Conservation (phyloP, 2,888 invertebrate genomes). For the Steinernema scapterisci region DNA sequence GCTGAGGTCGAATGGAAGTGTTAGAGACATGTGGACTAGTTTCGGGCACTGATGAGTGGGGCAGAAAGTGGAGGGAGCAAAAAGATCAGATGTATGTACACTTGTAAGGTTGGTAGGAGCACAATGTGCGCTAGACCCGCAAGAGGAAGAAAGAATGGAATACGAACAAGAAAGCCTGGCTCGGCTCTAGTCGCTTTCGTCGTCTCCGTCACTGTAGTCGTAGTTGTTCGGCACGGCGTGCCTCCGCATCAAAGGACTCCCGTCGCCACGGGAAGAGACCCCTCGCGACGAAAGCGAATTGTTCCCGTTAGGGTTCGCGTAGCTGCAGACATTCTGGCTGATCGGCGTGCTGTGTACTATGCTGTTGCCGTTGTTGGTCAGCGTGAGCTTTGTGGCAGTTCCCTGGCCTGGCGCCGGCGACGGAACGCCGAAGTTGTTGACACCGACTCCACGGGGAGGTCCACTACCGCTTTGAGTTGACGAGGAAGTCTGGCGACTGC, state of each 20-base stretch:
- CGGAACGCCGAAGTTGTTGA: constrained; percentile 21
- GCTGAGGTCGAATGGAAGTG: background rate
- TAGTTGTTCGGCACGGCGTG: constrained; percentile 45
- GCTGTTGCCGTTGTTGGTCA: constrained; percentile 41
- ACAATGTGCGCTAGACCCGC: background rate
- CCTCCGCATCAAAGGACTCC: constrained; percentile 55
- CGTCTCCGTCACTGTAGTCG: constrained; percentile 54
- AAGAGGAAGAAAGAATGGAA: background rate
- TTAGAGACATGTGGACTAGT: constrained; percentile 5
- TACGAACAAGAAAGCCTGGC: constrained; percentile 34
- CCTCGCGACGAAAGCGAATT: constrained; percentile 31
- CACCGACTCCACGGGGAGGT: constrained; percentile 34
- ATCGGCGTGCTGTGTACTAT: constrained; percentile 53
- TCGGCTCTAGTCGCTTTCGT: constrained; percentile 47
- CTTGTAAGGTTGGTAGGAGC: background rate
- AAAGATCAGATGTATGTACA: background rate
- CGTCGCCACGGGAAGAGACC: constrained; percentile 42
- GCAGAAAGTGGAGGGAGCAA: constrained; percentile 16
- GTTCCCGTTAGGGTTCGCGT: constrained; percentile 27
- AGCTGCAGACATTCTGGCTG: constrained; percentile 33
- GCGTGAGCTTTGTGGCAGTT: constrained; percentile 38
- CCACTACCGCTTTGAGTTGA: constrained; percentile 12
- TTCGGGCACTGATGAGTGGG: background rate
- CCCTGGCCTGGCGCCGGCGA: constrained; percentile 19
- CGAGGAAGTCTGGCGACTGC: constrained; percentile 38